Evolutionary conservation across 2,113 vertebrate species (phyloP).

Genomic region (Chaetura pelagica): DNA sequence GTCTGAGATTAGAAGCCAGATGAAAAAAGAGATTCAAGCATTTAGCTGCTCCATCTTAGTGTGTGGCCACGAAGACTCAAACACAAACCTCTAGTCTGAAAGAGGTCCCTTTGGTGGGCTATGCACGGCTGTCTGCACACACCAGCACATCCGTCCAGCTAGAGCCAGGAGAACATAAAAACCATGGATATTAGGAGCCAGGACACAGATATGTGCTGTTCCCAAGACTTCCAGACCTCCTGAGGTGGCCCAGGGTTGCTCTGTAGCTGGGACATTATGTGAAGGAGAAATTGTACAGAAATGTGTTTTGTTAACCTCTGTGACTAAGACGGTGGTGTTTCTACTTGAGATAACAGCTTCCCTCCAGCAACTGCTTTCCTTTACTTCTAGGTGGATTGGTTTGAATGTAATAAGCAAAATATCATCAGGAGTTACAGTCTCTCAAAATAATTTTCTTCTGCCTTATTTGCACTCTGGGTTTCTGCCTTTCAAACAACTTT

Average conservation of each 20-base stretch:
- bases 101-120: accelerated
- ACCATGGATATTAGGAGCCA: neutral
- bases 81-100: neutral
- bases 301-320: neutral
- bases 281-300: neutral
- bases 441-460: neutral
- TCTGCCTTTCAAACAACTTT: neutral
- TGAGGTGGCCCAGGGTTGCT: neutral
- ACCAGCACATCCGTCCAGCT: neutral
- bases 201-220: neutral
- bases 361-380: neutral
- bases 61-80: neutral
- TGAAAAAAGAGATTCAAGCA: neutral
- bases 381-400: neutral
- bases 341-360: neutral
- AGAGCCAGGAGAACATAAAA: neutral
- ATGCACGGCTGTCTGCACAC: accelerated
- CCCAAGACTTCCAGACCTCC: neutral
- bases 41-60: neutral
- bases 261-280: neutral
- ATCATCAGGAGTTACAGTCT: neutral
- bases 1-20: neutral
- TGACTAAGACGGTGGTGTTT: neutral
- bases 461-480: neutral
- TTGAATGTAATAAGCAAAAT: neutral